These are phyloP conservation scores for Aphelenchoides avenae DNA, from an alignment of 1,140 invertebrate species.

Conservation along the genomic window DNA sequence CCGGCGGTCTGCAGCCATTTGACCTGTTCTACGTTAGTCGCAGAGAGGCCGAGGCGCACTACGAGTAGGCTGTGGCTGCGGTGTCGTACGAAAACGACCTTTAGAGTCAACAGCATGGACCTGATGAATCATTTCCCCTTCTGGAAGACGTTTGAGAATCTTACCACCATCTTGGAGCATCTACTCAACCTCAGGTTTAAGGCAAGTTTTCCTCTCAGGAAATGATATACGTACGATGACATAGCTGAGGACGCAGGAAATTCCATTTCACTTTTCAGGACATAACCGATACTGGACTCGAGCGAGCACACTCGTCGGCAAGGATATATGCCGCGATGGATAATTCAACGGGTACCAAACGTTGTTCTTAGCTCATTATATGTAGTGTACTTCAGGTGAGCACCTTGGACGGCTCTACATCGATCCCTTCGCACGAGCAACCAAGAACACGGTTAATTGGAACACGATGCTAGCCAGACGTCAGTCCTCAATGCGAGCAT, in stretches of 20 bases:
- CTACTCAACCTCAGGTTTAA: conserved; percentile 47
- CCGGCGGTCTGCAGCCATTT: conserved; percentile 34
- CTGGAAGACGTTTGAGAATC: conserved; percentile 54
- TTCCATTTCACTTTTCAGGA: conserved; percentile 25
- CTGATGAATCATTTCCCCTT: conserved; percentile 59
- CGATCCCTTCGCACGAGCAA: conserved; percentile 50
- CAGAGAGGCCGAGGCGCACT: conserved; percentile 52
- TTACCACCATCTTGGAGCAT: conserved; percentile 28
- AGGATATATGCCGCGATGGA: conserved; percentile 52
- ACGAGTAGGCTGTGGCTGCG: too few relatives aligned
- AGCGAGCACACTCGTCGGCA: conserved; percentile 49
- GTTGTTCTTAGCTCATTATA: conserved; percentile 17
- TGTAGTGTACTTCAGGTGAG: conserved; percentile 31
- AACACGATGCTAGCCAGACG: conserved; percentile 46
- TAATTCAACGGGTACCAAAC: conserved; percentile 20
- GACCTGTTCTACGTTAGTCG: conserved; percentile 57
- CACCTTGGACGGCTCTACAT: conserved; percentile 55
- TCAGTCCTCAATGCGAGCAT: conserved; percentile 14
- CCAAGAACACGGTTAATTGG: conserved; percentile 44
- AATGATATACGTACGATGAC: too few relatives aligned
- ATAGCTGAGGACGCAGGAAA: too few relatives aligned
- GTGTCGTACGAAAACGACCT: too few relatives aligned
- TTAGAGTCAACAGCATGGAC: conserved; percentile 51
- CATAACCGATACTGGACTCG: conserved; percentile 42
- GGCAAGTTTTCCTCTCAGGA: conserved; percentile 14